A percentile compares a stretch with the other conserved stretches of the same genome.
These are phyloP conservation scores for Lagodon rhomboides DNA, from an alignment of 2,797 vertebrate genomes.

Conservation along the genomic window DNA sequence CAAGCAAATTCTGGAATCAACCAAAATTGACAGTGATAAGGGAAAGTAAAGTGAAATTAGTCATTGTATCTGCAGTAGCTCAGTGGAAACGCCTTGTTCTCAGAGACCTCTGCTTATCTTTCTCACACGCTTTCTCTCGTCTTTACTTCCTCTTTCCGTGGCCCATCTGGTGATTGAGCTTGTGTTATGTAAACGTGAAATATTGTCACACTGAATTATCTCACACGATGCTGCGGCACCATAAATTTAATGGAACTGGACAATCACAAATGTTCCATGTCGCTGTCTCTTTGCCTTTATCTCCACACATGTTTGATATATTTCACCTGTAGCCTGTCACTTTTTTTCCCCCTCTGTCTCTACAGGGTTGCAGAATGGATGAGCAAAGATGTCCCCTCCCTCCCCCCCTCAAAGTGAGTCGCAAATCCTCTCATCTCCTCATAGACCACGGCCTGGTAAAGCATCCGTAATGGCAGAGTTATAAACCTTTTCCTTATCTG, in stretches of 20 bases:
- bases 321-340: slow-evolving; percentile 31
- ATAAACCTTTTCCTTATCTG: slow-evolving; percentile 75
- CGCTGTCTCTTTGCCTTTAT: slow-evolving; percentile 13
- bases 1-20: too few species aligned
- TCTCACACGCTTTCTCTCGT: slow-evolving; percentile 4
- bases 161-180: slow-evolving; percentile 49
- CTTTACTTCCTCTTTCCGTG: slow-evolving; percentile 63
- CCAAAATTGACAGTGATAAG: too few species aligned
- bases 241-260: slow-evolving; percentile 10
- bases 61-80: background rate
- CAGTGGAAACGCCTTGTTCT: slow-evolving; percentile 29
- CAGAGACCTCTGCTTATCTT: slow-evolving; percentile 40
- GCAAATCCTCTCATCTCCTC: slow-evolving; percentile 59
- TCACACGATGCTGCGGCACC: slow-evolving; percentile 11
- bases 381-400: slow-evolving; percentile 89
- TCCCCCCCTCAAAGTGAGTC: slow-evolving; percentile 82
- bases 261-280: slow-evolving; percentile 8
- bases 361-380: slow-evolving; percentile 93
- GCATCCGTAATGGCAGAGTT: slow-evolving; percentile 60
- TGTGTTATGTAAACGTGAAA: slow-evolving; percentile 44
- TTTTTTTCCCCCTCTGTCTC: slow-evolving; percentile 24
- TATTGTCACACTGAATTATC: slow-evolving; percentile 27
- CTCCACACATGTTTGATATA: slow-evolving; percentile 22
- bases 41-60: too few species aligned
- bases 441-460: slow-evolving; percentile 52